Evolutionary conservation across 2,797 vertebrate genomes (phyloP), one percentile per base, ranked within the genome.

Genomic region (Syncerus caffer): DNA sequence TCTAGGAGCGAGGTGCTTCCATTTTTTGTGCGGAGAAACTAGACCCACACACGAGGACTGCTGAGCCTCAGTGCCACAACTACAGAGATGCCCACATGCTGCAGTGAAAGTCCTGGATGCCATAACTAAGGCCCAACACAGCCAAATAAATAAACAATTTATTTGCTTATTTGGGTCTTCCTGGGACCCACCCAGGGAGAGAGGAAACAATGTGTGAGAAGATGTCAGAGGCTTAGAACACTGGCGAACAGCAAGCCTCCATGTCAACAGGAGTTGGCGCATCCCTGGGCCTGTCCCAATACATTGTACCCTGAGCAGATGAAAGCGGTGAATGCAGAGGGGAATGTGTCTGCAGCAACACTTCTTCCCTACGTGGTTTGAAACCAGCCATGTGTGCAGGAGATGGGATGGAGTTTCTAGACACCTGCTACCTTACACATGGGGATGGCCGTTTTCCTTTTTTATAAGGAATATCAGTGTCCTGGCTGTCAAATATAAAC

Each of bases 321-420:
- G 19, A 7, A 0, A 8, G 21, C 0, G 14, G 1, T 3, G 1
- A 25, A 29, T 21, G 38, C 42, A 2, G 12, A 76, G 14, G 42
- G 74, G 6, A 67, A 12, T 31, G n/a, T 2, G 13, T 17, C 58
- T 7, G 1, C 4, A 4, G 34, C 0, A 0, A 21, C 19, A 8
- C 71, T 83, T 0, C 51, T 71, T 67, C 67, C 71, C 34, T 67
- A 23, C 31, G 31, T 55, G 55, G 42, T 42, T 88, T 51, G 45
- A 74, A 29, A 42, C 31, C 78, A 79, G 16, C 31, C 13, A 4
- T 7, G 2, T 0, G 4, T 42, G 57, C 25, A 17, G 10, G 78
- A 3, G 23, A 2, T 2, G 8, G 42, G 29, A 12, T 25, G 7
- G 19, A 83, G 38, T 6, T 17, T 11, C 4, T n/a, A 3, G 14